These are phyloP conservation scores for Dendropsophus ebraccatus DNA, from an alignment of 2,113 vertebrate genomes.

Conservation along the genomic window DNA sequence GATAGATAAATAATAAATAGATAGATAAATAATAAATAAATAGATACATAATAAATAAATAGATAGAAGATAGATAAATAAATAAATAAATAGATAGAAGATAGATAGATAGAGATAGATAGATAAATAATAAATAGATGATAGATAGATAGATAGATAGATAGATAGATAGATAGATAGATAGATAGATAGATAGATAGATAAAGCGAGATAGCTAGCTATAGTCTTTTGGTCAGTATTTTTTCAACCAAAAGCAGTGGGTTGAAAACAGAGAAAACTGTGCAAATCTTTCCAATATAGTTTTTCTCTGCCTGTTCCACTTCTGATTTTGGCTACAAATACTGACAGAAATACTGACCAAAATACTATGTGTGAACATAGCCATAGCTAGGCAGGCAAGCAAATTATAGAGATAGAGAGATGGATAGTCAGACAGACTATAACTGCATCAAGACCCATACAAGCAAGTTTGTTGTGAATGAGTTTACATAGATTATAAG, in stretches of 20 bases:
- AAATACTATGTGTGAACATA: no score
- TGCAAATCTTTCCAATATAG: no score
- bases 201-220: background rate
- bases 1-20: background rate
- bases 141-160: background rate
- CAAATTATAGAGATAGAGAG: background rate
- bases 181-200: conserved; percentile 16
- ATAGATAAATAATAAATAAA: no score
- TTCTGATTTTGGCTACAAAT: no score
- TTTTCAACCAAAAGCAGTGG: no score
- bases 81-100: conserved; percentile 10
- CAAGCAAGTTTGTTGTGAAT: conserved; percentile 30
- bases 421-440: background rate
- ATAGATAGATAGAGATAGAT: no score
- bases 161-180: background rate
- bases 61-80: background rate
- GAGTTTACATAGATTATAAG: conserved; percentile 24
- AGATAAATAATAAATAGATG: background rate
- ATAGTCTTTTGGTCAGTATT: no score
- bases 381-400: no score
- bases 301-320: no score
- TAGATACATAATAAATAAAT: no score
- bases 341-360: no score
- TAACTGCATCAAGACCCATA: background rate
- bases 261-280: background rate